Evolutionary conservation across 2,888 invertebrate species (phyloP), one percentile per base, ranked within the genome.

Genomic region (Thymelicus sylvestris): DNA sequence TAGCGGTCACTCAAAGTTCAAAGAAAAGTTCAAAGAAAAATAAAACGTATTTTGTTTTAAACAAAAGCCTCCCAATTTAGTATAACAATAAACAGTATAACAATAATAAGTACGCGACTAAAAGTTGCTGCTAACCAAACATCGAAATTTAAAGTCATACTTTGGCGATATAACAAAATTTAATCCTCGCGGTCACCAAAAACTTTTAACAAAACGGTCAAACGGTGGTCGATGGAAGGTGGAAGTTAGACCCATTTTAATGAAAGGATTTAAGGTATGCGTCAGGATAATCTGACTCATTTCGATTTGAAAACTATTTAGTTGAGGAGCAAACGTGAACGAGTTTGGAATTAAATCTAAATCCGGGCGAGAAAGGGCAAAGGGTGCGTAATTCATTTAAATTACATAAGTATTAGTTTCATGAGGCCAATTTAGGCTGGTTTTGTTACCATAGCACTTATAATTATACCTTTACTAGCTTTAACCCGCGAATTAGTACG

Each of bases 191-290:
- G 62, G 24, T 41, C 47, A n/a, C 24, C 12, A 61, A 41, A 75
- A 80, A 81, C 75, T 74, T 81, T 75, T 77, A 75, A 75, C 74
- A 67, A 74, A 73, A 74, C 72, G 74, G 65, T 75, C 78, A 76
- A 31, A 38, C 62, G n/a, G 76, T 77, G 77, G 74, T 77, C 77
- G 76, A 72, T 64, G 77, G 73, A 77, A 73, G 73, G 78, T 74
- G 74, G 75, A 76, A 81, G 77, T 75, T 74, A 74, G 78, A 76
- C 78, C 83, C 76, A 76, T 82, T 86, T 84, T 83, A 86, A 86
- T 86, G 79, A 83, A 86, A 80, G 85, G 89, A 85, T 85, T 86
- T 82, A 75, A 83, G 80, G 79, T 79, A 72, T 78, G 79, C 78
- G 79, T 73, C 71, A 72, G 74, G 73, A 74, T 86, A 84, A 87